A percentile compares a stretch with the other conserved stretches of the same genome.
Conservation (phyloP, 2,888 invertebrate species). For the Ophion slaviceki region DNA sequence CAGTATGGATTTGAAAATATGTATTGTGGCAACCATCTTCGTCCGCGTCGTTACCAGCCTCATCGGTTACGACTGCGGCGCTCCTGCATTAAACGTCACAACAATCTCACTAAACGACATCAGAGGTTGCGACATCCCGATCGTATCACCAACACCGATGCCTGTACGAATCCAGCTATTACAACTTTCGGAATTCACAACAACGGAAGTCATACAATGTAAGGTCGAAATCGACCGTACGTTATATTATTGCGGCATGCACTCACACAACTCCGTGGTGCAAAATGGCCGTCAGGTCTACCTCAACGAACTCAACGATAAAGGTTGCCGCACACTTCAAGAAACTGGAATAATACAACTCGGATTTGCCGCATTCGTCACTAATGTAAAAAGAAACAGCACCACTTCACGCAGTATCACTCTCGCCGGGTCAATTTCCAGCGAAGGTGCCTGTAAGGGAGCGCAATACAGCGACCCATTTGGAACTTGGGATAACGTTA, state of each 20-base stretch:
- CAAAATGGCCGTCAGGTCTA: too few relatives aligned
- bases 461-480: slow-evolving; percentile 57
- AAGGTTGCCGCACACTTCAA: too few relatives aligned
- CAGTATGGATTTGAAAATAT: too few relatives aligned
- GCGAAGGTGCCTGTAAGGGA: slow-evolving; percentile 59
- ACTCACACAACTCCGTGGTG: slow-evolving; percentile 24
- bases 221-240: slow-evolving; percentile 33
- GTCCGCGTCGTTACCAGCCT: slow-evolving; percentile 28
- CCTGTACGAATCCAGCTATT: not conserved
- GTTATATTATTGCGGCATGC: slow-evolving; percentile 35
- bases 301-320: too few relatives aligned
- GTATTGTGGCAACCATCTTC: too few relatives aligned
- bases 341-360: slow-evolving; percentile 8
- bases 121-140: not conserved
- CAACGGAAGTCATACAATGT: slow-evolving; percentile 26
- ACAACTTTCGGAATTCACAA: slow-evolving; percentile 24
- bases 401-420: slow-evolving; percentile 42
- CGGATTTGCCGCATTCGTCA: not conserved
- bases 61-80: slow-evolving; percentile 38
- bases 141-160: not conserved
- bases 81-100: slow-evolving; percentile 41
- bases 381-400: slow-evolving; percentile 27
- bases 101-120: slow-evolving; percentile 40
- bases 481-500: slow-evolving; percentile 47
- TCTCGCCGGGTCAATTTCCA: slow-evolving; percentile 18